Conservation (phyloP, 2,797 vertebrate genomes). For the Phoeniculus purpureus region DNA sequence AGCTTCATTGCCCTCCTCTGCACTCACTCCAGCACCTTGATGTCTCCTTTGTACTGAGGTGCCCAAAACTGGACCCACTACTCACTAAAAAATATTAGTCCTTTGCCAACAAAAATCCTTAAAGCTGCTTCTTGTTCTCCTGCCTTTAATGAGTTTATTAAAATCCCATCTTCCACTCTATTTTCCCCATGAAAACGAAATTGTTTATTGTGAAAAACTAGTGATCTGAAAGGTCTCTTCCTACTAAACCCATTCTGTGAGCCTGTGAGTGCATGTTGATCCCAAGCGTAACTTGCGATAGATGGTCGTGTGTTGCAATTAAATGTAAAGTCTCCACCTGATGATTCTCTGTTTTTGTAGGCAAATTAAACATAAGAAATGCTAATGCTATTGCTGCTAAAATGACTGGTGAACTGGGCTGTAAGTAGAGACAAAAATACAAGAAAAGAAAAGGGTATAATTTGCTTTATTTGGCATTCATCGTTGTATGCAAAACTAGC, state of each 20-base stretch:
- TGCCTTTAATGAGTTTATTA: neutral
- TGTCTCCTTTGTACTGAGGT: no score
- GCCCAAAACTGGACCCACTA: no score
- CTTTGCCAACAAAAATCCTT: neutral
- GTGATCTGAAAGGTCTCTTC: no score
- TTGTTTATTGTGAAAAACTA: neutral
- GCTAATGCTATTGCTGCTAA: neutral
- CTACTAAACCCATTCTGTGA: no score
- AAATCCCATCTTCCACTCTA: neutral
- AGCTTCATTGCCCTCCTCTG: no score
- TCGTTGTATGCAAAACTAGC: neutral
- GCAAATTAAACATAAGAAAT: neutral
- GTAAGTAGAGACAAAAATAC: neutral
- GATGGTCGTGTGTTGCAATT: neutral
- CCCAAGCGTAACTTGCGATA: neutral
- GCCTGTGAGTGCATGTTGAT: neutral
- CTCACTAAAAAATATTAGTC: neutral
- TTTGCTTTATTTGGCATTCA: neutral
- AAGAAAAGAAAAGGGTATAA: neutral
- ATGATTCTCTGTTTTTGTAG: neutral
- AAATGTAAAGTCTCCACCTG: slow-evolving; percentile 1
- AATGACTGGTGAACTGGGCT: neutral
- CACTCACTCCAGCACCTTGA: no score
- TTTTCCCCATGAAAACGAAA: neutral
- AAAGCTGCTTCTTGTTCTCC: neutral